Evolutionary conservation across 2,888 invertebrate species (phyloP).

Genomic region (Machimus atricapillus): DNA sequence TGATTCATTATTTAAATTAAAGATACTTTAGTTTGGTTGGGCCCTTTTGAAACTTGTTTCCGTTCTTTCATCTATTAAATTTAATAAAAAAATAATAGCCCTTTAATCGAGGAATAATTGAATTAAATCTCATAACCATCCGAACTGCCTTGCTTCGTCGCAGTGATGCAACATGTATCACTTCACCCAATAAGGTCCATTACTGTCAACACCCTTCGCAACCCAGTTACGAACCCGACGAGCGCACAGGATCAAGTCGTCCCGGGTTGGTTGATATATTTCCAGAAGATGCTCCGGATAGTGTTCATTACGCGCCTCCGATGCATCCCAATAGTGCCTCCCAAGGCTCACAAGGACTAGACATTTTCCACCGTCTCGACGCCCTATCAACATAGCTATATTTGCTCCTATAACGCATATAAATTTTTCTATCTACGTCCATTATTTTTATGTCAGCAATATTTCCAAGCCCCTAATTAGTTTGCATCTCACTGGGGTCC

Average conservation of each 20-base stretch:
- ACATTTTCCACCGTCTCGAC: not conserved
- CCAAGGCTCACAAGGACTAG: not conserved
- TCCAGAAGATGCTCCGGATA: not conserved
- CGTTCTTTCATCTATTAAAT: not conserved
- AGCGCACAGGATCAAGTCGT: not conserved
- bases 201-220: not conserved
- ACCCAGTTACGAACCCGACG: not conserved
- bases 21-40: not conserved
- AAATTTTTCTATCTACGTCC: not conserved
- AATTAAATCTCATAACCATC: not conserved
- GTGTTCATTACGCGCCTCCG: not conserved
- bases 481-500: not conserved
- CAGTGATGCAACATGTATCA: not conserved
- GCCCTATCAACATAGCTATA: not conserved
- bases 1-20: not conserved
- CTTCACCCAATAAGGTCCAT: not conserved
- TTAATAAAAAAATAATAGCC: not conserved
- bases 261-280: not conserved
- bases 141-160: not conserved
- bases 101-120: not conserved
- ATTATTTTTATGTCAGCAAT: not conserved
- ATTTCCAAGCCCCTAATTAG: constrained; percentile 1
- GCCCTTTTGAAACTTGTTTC: not conserved
- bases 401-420: not conserved
- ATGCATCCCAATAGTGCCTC: not conserved